These are phyloP conservation scores for Drosophila punjabiensis DNA, from an alignment of 1,140 invertebrate genomes.

Conservation along the genomic window DNA sequence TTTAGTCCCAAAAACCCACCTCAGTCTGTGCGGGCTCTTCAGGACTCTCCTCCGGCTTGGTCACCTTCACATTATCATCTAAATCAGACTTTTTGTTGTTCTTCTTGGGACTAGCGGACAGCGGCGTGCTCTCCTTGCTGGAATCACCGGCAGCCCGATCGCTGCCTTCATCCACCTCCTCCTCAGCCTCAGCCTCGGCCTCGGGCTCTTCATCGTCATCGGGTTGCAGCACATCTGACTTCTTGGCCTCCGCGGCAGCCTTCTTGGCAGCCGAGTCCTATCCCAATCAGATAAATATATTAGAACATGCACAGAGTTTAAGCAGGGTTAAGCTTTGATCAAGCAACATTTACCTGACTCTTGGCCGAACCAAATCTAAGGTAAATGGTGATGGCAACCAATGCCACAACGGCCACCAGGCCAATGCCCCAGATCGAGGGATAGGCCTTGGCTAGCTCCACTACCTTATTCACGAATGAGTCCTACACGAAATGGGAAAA, in stretches of 20 bases:
- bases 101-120: slow-evolving; percentile 74
- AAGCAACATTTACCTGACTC: slow-evolving; percentile 73
- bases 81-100: slow-evolving; percentile 80
- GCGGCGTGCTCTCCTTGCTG: slow-evolving; percentile 60
- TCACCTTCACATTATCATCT: slow-evolving; percentile 68
- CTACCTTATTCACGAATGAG: slow-evolving; percentile 91
- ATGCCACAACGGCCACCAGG: slow-evolving; percentile 87
- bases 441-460: slow-evolving; percentile 93
- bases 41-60: slow-evolving; percentile 37
- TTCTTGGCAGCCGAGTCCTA: slow-evolving; percentile 47
- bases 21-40: slow-evolving; percentile 73
- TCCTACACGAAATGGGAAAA: slow-evolving; percentile 87
- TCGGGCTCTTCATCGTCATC: slow-evolving; percentile 67
- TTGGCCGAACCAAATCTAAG: slow-evolving; percentile 76
- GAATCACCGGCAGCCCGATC: slow-evolving; percentile 50
- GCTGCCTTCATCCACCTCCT: slow-evolving; percentile 45
- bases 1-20: slow-evolving; percentile 28
- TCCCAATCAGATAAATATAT: not conserved
- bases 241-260: slow-evolving; percentile 59
- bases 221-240: slow-evolving; percentile 66
- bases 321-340: not conserved
- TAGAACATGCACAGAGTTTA: slow-evolving; percentile 5
- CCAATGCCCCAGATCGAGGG: slow-evolving; percentile 97
- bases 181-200: slow-evolving; percentile 38
- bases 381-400: slow-evolving; percentile 90